Evolutionary conservation across 2,113 vertebrate genomes (phyloP), one percentile per base, ranked within the genome.

Genomic region (Phrynosoma blainvillii): DNA sequence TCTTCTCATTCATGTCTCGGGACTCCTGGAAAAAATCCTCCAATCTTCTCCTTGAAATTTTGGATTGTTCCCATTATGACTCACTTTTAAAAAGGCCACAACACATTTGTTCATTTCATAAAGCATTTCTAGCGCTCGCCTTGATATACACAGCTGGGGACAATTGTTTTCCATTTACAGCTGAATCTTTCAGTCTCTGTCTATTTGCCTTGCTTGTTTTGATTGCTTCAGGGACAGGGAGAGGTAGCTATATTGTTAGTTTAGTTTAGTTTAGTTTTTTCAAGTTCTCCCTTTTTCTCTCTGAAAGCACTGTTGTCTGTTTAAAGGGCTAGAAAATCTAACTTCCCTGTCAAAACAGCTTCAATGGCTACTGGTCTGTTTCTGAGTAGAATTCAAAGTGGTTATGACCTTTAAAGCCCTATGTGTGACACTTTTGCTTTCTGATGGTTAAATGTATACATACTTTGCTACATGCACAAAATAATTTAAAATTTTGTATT

Each of bases 11-110:
- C 23, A 16, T 1, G 14, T 4, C 21, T 62, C 4, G 18, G 59
- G 87, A 56, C 1, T 77, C 88, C 86, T 65, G 68, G 86, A 82
- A 87, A 66, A 81, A 87, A 92, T 9, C 73, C 84, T 79, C 23
- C 40, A 82, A 11, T 13, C 6, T 8, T 18, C 10, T 18, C 54
- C 32, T 68, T 30, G 14, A 0, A 3, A 54, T 68, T 87, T 89
- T 18, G 8, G 16, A 36, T 84, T 82, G 12, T 54, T 79, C 66
- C 11, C 65, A 1, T 59, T 77, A 65, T 12, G 54, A 47, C 32
- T 65, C 85, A 47, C 23, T 79, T 62, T 21, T 25, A 2, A 68
- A 82, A 84, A 81, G 87, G 42, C 79, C 6, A 7, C 14, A 5
- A 0, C n/a, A 1, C 79, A 62, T 75, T 54, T 75, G 54, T 88